A percentile compares a stretch with the other conserved stretches of the same genome.
These are phyloP conservation scores for Petrocephalus zakoni DNA, from an alignment of 2,113 vertebrate genomes.

Conservation along the genomic window DNA sequence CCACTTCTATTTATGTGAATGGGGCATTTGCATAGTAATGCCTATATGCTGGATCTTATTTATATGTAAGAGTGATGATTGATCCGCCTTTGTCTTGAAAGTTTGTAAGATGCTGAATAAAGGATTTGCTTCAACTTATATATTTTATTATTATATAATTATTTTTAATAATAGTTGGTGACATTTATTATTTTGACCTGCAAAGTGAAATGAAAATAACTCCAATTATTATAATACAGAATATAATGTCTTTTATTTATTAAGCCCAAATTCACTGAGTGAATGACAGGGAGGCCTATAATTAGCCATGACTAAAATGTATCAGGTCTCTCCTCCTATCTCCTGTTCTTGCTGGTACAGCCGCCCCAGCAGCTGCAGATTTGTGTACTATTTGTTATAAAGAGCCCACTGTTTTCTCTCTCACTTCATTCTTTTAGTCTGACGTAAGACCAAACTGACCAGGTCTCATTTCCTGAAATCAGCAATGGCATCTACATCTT, in stretches of 20 bases:
- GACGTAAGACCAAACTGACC: neutral
- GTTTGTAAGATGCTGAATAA: slow-evolving; percentile 12
- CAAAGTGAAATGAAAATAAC: neutral
- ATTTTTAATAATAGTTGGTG: neutral
- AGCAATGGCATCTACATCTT: neutral
- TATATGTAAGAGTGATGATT: slow-evolving; percentile 4
- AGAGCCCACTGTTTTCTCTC: too few relatives aligned
- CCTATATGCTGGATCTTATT: slow-evolving; percentile 14
- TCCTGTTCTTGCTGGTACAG: too few relatives aligned
- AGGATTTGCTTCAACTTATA: neutral
- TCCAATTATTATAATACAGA: neutral
- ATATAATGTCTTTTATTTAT: neutral
- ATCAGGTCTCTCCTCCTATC: too few relatives aligned
- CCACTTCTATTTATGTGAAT: slow-evolving; percentile 14
- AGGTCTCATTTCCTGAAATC: neutral
- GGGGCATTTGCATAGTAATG: slow-evolving; percentile 3
- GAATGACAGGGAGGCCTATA: too few relatives aligned
- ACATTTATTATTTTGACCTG: neutral
- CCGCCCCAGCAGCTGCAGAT: too few relatives aligned
- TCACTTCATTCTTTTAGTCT: neutral
- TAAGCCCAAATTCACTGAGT: too few relatives aligned
- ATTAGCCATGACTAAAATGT: too few relatives aligned
- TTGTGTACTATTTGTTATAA: too few relatives aligned
- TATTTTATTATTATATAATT: neutral
- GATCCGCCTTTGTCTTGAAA: neutral